A percentile compares a stretch with the other conserved stretches of the same genome.
Conservation (phyloP, 1,140 invertebrate genomes). For the Dendrolimus kikuchii region DNA sequence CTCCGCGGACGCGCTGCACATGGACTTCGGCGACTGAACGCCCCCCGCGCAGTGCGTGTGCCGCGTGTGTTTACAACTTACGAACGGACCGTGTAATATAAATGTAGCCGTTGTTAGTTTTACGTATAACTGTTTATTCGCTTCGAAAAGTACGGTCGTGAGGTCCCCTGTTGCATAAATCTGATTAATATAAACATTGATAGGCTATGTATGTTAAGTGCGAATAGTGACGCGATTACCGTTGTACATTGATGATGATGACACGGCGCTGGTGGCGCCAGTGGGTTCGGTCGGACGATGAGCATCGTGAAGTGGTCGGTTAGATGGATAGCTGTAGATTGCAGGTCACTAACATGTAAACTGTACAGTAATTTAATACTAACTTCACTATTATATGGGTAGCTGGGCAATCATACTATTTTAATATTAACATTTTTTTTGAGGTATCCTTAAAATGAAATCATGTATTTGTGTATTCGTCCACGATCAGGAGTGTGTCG, state of each 20-base stretch:
- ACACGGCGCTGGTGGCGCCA: constrained; percentile 18
- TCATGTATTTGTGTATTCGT: constrained; percentile 38
- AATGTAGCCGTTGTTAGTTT: constrained; percentile 42
- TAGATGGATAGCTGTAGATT: constrained; percentile 50
- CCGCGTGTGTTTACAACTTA: constrained; percentile 5
- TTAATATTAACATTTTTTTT: constrained; percentile 58
- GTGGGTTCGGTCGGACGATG: constrained; percentile 20
- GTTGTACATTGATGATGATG: constrained; percentile 17
- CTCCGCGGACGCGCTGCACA: constrained; percentile 13
- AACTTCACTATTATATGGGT: constrained; percentile 64
- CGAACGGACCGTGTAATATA: constrained; percentile 35
- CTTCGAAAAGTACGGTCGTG: constrained; percentile 49
- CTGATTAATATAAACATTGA: constrained; percentile 56
- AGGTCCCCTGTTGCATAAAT: constrained; percentile 57
- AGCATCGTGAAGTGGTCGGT: constrained; percentile 27
- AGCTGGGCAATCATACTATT: constrained; percentile 68
- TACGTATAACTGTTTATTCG: constrained; percentile 39
- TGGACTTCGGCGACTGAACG: no score
- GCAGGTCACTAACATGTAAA: constrained; percentile 48
- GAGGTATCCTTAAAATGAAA: constrained; percentile 38
- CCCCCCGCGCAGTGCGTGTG: constrained; percentile 7
- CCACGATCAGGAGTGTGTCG: constrained; percentile 19
- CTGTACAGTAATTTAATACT: constrained; percentile 67
- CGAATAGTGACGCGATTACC: no score
- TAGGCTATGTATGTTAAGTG: constrained; percentile 30